Conservation (phyloP, 2,113 vertebrate genomes). For the Cinclus cinclus region DNA sequence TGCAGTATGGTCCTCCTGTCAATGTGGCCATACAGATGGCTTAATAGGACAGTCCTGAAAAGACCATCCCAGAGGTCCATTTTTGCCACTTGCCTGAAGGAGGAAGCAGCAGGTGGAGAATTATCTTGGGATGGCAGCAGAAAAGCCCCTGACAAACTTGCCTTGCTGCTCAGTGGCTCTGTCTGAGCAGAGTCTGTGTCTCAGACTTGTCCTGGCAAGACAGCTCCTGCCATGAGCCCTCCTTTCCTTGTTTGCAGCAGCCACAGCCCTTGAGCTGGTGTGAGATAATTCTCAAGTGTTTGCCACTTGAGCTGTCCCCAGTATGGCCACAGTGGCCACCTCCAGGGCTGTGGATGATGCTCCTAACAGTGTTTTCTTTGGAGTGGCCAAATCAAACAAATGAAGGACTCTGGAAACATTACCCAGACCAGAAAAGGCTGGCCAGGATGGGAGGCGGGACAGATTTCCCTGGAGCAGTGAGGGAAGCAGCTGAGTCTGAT, state of each 20-base stretch:
- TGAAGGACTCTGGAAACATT: background rate
- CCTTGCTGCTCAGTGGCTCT: background rate
- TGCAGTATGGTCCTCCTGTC: constrained; percentile 2
- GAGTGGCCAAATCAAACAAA: background rate
- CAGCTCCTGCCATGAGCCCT: fast-evolving
- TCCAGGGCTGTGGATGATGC: background rate
- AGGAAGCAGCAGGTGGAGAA: background rate
- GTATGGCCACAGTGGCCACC: background rate
- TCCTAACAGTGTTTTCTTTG: background rate
- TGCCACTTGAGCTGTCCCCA: background rate
- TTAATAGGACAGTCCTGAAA: background rate
- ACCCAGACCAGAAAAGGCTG: background rate
- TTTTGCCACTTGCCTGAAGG: background rate
- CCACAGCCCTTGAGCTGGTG: background rate
- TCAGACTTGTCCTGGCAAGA: background rate
- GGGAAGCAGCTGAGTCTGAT: background rate
- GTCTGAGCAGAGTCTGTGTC: background rate
- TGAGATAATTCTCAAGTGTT: background rate
- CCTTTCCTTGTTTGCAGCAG: background rate
- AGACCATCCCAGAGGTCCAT: background rate
- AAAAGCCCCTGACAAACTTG: background rate
- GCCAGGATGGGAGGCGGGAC: background rate
- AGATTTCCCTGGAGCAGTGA: background rate
- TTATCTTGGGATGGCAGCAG: background rate
- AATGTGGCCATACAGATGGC: constrained; percentile 9